Evolutionary conservation across 2,797 vertebrate species (phyloP).

Genomic region (Clarias pachynema): DNA sequence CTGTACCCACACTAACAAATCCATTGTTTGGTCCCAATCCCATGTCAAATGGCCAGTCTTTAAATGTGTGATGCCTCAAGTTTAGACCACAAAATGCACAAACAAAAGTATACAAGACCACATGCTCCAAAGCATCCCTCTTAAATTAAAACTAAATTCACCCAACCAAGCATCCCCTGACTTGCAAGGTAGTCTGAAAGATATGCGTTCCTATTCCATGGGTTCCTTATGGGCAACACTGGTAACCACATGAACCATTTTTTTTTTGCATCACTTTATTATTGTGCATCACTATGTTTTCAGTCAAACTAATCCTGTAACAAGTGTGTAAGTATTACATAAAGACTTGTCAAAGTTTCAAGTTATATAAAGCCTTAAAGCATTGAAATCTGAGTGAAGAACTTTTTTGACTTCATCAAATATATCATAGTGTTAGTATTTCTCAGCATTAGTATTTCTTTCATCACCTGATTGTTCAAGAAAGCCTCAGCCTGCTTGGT

Average conservation of each 20-base stretch:
- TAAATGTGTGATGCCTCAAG: neutral
- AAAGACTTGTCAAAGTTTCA: neutral
- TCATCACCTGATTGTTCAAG: conserved; percentile 84
- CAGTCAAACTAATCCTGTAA: neutral
- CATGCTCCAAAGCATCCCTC: neutral
- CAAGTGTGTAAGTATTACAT: neutral
- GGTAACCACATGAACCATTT: neutral
- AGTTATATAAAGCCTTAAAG: neutral
- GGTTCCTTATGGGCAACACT: neutral
- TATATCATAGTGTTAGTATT: neutral
- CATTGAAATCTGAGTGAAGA: neutral
- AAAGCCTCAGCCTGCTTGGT: conserved; percentile 87
- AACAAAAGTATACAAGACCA: neutral
- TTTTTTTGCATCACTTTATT: neutral
- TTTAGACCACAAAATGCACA: neutral
- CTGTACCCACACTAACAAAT: neutral
- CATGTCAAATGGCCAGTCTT: neutral
- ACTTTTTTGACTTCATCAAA: neutral
- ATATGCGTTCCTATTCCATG: neutral
- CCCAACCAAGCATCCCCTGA: neutral
- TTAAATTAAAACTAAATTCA: neutral
- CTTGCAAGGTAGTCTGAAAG: neutral
- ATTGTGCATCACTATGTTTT: neutral
- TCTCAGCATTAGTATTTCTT: neutral
- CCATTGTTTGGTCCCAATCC: neutral